phyloP scores from a whole-genome alignment of 2,888 invertebrate genomes.

The Stenoptilia bipunctidactyla region DNA sequence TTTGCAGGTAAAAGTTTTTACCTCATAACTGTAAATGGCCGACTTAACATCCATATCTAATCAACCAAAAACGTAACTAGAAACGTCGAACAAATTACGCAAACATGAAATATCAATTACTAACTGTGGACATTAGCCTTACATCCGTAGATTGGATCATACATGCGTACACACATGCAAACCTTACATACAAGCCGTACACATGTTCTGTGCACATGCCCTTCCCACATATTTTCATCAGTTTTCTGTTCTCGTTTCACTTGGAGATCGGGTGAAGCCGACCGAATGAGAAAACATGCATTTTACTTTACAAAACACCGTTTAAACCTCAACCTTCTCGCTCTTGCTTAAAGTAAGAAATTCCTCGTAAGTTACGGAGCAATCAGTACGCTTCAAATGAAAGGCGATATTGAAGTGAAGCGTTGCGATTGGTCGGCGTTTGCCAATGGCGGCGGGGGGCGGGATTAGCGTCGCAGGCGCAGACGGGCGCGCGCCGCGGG shows the following conservation, averaged over 20 bases:
- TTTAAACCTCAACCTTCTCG: constrained; percentile 15
- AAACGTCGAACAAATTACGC: constrained; percentile 29
- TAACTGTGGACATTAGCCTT: constrained; percentile 20
- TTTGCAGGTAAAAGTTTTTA: too few species aligned
- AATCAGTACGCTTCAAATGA: constrained; percentile 65
- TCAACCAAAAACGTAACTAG: constrained; percentile 4
- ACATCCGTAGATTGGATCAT: not conserved
- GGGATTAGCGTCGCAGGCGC: constrained; percentile 28
- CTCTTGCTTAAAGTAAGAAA: constrained; percentile 17
- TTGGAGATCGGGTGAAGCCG: constrained; percentile 55
- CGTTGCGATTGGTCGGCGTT: constrained; percentile 59
- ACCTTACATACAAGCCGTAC: constrained; percentile 5
- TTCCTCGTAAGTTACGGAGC: constrained; percentile 25
- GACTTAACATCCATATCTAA: constrained; percentile 7
- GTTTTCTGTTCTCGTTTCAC: constrained; percentile 51
- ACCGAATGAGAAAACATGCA: constrained; percentile 63
- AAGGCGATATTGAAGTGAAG: constrained; percentile 63
- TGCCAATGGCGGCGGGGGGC: constrained; percentile 54
- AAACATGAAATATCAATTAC: constrained; percentile 56
- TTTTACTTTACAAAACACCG: constrained; percentile 20
- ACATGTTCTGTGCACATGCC: too few species aligned
- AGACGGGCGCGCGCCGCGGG: constrained; percentile 21
- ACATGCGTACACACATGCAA: constrained; percentile 12
- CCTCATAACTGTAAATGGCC: too few species aligned
- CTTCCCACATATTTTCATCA: constrained; percentile 29